Conservation (phyloP, 2,797 vertebrate genomes). For the Bucorvus abyssinicus region DNA sequence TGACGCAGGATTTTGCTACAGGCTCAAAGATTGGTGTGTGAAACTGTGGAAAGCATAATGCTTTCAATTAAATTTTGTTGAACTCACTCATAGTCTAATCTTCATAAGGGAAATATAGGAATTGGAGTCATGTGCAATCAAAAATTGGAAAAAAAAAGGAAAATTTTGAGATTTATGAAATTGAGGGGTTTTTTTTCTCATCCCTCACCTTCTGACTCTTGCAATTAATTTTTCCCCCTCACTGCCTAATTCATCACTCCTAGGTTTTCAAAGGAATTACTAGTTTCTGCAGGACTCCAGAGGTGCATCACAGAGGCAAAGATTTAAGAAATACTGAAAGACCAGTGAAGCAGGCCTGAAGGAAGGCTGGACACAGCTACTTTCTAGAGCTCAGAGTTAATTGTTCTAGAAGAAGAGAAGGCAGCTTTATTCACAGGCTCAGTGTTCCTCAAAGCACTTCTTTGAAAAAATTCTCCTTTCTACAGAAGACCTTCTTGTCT, state of each 20-base stretch:
- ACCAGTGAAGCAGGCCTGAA: background rate
- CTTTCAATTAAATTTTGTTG: background rate
- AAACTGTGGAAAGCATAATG: background rate
- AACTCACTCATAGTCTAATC: background rate
- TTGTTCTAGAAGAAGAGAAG: background rate
- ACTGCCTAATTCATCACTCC: background rate
- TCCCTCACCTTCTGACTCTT: background rate
- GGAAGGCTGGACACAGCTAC: background rate
- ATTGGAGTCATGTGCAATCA: background rate
- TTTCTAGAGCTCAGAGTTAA: background rate
- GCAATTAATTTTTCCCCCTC: background rate
- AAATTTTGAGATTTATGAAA: background rate
- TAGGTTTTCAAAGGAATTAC: background rate
- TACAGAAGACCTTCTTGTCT: background rate
- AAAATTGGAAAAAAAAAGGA: background rate
- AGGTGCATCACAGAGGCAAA: background rate
- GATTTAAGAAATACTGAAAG: background rate
- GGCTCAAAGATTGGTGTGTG: background rate
- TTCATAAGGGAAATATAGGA: background rate
- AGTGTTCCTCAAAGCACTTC: background rate
- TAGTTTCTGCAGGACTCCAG: background rate
- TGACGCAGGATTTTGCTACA: background rate
- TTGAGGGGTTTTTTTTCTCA: background rate
- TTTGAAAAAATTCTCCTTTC: background rate
- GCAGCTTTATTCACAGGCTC: background rate